Evolutionary conservation across 2,113 vertebrate genomes (phyloP).

Genomic region (Sterrhoptilus dennistouni): DNA sequence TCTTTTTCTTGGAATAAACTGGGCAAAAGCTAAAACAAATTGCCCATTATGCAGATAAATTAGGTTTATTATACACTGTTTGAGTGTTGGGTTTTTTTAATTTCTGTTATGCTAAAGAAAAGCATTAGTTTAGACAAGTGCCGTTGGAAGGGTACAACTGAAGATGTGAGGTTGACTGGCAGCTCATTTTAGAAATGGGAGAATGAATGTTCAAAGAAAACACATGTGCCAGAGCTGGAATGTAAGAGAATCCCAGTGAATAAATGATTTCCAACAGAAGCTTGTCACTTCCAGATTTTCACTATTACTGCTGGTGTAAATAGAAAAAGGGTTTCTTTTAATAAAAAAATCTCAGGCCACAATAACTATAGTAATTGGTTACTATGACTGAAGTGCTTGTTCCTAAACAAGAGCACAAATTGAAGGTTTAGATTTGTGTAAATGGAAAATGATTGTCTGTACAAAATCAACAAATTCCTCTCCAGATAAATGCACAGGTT

Average conservation of each 20-base stretch:
- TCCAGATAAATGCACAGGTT: background rate
- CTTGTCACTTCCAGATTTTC: background rate
- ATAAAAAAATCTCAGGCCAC: background rate
- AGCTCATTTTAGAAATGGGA: background rate
- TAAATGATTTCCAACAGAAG: background rate
- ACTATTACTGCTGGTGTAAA: background rate
- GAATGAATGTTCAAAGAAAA: background rate
- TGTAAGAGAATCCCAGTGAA: background rate
- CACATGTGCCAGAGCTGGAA: fast-evolving
- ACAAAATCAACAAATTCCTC: background rate
- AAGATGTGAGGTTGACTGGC: background rate
- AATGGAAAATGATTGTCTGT: background rate
- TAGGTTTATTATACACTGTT: background rate
- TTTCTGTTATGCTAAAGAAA: background rate
- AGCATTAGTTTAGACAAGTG: background rate
- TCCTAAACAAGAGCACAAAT: background rate
- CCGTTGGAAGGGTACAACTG: background rate
- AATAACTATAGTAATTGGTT: background rate
- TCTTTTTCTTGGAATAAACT: background rate
- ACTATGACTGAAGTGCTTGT: background rate
- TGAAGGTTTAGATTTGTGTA: background rate
- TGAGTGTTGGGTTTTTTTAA: background rate
- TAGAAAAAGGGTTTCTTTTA: background rate
- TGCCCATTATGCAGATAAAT: background rate
- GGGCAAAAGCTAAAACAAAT: background rate